A percentile compares a stretch with the other conserved stretches of the same genome.
phyloP scores from a whole-genome alignment of 2,797 vertebrate genomes.

The Agapornis canus region DNA sequence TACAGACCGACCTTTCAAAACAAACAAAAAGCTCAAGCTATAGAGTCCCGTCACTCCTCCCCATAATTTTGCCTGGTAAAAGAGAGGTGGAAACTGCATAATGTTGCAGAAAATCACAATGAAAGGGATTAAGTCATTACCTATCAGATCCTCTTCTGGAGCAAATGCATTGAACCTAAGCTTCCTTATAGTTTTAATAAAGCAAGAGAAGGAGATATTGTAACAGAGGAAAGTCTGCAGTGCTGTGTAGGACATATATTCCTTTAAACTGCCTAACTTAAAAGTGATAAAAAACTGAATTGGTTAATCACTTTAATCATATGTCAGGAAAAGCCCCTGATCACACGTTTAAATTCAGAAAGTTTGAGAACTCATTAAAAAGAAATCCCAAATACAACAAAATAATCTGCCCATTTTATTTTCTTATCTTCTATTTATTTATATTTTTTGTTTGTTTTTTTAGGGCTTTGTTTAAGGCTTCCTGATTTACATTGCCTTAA shows the following conservation, averaged over 20 bases:
- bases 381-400: fast-evolving
- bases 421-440: fast-evolving
- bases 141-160: neutral
- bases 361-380: neutral
- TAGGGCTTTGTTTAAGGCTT: neutral
- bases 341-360: neutral
- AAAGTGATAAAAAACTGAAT: neutral
- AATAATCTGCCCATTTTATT: neutral
- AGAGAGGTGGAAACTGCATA: neutral
- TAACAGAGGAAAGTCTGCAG: neutral
- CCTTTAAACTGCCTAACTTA: neutral
- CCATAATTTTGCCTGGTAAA: neutral
- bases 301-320: neutral
- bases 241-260: neutral
- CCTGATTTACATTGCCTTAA: neutral
- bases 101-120: neutral
- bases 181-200: neutral
- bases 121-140: neutral
- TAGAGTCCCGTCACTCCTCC: neutral
- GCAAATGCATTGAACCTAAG: neutral
- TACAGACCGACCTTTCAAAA: neutral
- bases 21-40: neutral
- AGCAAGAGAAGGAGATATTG: neutral
- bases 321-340: neutral
- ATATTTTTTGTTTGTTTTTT: neutral